These are phyloP conservation scores for Numida meleagris DNA, from an alignment of 2,113 vertebrate genomes.

Conservation along the genomic window DNA sequence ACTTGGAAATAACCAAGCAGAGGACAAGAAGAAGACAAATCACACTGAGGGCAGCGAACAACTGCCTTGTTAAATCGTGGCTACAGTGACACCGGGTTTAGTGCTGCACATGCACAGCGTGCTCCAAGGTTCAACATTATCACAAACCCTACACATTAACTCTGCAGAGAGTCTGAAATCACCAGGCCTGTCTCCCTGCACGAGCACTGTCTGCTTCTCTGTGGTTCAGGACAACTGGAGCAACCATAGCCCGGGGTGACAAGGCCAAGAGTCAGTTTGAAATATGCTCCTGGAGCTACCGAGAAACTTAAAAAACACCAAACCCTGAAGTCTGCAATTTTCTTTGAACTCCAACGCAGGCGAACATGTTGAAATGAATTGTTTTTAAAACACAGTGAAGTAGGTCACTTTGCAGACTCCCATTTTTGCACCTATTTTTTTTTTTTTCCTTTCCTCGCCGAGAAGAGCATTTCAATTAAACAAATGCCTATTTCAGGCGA, in stretches of 20 bases:
- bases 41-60: too few relatives aligned
- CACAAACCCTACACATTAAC: not conserved
- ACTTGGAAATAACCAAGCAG: not conserved
- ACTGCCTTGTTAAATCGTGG: fast-evolving
- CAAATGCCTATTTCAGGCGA: not conserved
- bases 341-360: not conserved
- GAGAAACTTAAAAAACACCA: too few relatives aligned
- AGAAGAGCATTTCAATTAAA: not conserved
- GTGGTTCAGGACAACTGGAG: fast-evolving
- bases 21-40: not conserved
- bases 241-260: not conserved
- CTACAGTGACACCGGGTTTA: fast-evolving
- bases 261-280: not conserved
- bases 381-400: not conserved
- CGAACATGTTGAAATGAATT: not conserved
- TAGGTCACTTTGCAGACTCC: not conserved
- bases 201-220: not conserved
- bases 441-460: not conserved
- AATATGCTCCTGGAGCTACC: not conserved
- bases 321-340: not conserved
- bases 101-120: fast-evolving
- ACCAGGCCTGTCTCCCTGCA: not conserved
- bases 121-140: fast-evolving
- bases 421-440: not conserved
- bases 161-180: too few relatives aligned